These are phyloP conservation scores for Leucania comma DNA, from an alignment of 2,888 invertebrate genomes.

Conservation along the genomic window DNA sequence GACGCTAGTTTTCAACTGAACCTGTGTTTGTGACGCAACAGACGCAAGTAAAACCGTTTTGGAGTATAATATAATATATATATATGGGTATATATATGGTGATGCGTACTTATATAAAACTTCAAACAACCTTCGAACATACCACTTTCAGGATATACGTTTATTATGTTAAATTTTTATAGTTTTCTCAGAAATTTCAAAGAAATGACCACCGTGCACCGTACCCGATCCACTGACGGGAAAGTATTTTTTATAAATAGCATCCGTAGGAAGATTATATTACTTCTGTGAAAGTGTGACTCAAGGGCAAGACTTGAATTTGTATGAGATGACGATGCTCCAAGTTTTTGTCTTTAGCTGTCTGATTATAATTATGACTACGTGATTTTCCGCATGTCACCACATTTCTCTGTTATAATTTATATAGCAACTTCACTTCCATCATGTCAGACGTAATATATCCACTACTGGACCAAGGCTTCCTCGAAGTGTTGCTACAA, in stretches of 20 bases:
- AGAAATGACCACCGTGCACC: neutral
- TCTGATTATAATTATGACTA: neutral
- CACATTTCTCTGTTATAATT: neutral
- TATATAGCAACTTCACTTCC: neutral
- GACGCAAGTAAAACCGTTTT: too few species aligned
- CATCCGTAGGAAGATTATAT: slow-evolving; percentile 19
- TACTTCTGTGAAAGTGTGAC: slow-evolving; percentile 39
- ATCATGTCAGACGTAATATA: too few species aligned
- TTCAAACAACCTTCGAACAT: too few species aligned
- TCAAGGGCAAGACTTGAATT: slow-evolving; percentile 43
- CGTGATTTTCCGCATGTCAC: neutral
- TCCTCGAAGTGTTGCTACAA: too few species aligned
- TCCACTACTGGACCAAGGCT: too few species aligned
- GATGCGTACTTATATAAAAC: too few species aligned
- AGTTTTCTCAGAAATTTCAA: neutral
- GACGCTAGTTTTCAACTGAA: too few species aligned
- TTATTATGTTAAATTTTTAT: too few species aligned
- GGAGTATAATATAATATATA: too few species aligned
- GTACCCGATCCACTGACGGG: slow-evolving; percentile 10
- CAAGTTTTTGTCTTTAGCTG: neutral
- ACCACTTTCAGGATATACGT: too few species aligned
- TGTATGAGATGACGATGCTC: slow-evolving; percentile 22
- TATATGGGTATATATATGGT: too few species aligned
- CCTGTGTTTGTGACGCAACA: too few species aligned
- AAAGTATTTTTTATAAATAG: slow-evolving; percentile 23